phyloP scores from a whole-genome alignment of 2,113 vertebrate species.

The Sander lucioperca region DNA sequence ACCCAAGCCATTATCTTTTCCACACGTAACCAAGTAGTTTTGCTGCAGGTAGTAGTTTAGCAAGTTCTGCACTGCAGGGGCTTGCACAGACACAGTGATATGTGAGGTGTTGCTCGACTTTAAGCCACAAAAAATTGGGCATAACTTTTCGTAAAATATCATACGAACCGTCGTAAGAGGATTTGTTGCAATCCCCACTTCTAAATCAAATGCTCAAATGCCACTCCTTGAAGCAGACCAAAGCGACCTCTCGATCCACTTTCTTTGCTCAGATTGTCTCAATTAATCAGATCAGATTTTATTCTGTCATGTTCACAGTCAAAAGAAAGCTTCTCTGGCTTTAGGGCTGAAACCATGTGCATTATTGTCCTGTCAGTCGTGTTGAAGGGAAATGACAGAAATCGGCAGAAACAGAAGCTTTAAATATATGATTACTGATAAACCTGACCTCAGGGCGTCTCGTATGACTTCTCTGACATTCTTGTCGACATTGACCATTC shows the following conservation, averaged over 20 bases:
- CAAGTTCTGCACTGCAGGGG: too few species aligned
- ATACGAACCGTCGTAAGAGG: too few species aligned
- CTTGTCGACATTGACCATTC: constrained; percentile 16
- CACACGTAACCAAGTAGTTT: too few species aligned
- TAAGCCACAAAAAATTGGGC: too few species aligned
- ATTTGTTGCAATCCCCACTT: too few species aligned
- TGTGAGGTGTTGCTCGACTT: too few species aligned
- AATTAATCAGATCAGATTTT: constrained; percentile 3
- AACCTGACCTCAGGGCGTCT: background rate
- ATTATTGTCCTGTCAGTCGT: background rate
- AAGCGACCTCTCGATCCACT: background rate
- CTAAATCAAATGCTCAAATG: background rate
- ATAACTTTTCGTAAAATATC: too few species aligned
- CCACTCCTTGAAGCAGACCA: constrained; percentile 4
- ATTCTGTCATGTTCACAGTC: background rate
- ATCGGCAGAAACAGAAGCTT: constrained; percentile 6
- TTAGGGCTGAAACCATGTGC: background rate
- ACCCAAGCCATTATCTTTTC: too few species aligned
- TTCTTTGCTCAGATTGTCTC: background rate
- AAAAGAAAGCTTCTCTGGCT: constrained; percentile 10
- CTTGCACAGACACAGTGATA: too few species aligned
- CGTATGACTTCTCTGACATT: constrained; percentile 2
- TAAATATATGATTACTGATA: constrained; percentile 34
- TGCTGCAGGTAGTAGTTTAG: too few species aligned
- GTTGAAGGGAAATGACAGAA: constrained; percentile 38